Evolutionary conservation across 2,888 invertebrate genomes (phyloP).

Genomic region (Troglohyphantes excavatus): DNA sequence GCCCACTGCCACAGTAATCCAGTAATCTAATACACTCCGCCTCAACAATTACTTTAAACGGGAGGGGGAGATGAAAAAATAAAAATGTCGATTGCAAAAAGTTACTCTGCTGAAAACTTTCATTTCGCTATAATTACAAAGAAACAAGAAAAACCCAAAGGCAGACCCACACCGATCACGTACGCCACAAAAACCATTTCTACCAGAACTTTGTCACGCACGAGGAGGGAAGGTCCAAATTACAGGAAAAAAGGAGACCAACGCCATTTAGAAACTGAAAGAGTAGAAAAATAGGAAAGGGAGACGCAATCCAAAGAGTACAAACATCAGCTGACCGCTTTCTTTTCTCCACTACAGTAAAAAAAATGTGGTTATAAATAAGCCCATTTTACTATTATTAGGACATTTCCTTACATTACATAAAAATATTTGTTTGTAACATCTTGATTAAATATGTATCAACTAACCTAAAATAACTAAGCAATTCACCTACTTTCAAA

Average conservation of each 20-base stretch:
- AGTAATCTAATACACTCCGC: neutral
- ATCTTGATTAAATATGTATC: no score
- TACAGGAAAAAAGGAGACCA: conserved; percentile 51
- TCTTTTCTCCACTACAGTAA: no score
- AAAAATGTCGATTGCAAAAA: conserved; percentile 14
- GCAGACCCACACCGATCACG: conserved; percentile 52
- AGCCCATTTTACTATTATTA: no score
- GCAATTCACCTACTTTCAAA: no score
- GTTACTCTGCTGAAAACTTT: conserved; percentile 43
- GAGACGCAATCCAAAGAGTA: neutral
- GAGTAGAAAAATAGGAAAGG: conserved; percentile 1
- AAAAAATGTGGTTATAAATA: no score
- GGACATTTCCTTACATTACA: no score
- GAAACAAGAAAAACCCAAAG: conserved; percentile 1
- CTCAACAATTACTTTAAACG: neutral
- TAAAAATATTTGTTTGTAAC: no score
- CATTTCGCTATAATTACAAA: conserved; percentile 67
- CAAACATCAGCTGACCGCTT: neutral
- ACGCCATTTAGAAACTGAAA: conserved; percentile 51
- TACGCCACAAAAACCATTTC: conserved; percentile 61
- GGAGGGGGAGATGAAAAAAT: neutral
- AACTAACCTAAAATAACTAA: no score
- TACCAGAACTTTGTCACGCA: conserved; percentile 73
- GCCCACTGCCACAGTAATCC: no score
- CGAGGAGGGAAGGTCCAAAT: conserved; percentile 67